phyloP scores from a whole-genome alignment of 2,113 vertebrate genomes.

The Gasterosteus aculeatus region DNA sequence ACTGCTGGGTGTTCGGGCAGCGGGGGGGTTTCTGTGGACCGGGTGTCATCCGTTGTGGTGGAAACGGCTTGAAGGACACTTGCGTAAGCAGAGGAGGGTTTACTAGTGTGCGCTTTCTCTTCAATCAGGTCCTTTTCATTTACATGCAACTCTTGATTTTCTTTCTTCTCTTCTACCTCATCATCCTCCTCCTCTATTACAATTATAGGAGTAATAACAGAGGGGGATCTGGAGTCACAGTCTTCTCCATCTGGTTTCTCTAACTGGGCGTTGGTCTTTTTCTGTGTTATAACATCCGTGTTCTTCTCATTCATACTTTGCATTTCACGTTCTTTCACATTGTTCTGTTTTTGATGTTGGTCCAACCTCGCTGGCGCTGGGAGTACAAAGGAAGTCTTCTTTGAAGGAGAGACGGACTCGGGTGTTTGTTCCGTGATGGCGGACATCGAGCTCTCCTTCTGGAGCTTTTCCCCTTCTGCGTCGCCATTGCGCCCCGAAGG shows the following conservation, averaged over 20 bases:
- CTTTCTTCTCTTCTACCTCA: constrained; percentile 44
- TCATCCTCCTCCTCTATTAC: constrained; percentile 59
- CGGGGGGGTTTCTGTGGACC: constrained; percentile 16
- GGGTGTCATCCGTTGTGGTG: constrained; percentile 23
- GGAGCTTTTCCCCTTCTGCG: constrained; percentile 75
- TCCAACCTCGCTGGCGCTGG: constrained; percentile 46
- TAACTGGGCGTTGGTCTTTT: constrained; percentile 55
- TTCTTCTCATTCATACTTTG: constrained; percentile 19
- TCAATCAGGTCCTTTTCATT: constrained; percentile 23
- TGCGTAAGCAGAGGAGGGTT: constrained; percentile 73
- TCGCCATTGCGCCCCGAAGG: constrained; percentile 78
- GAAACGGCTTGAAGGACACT: constrained; percentile 82
- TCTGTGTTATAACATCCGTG: constrained; percentile 20
- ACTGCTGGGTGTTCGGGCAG: constrained; percentile 77
- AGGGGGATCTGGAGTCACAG: constrained; percentile 30
- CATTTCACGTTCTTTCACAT: constrained; percentile 18
- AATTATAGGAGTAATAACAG: constrained; percentile 60
- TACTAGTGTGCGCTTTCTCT: constrained; percentile 20
- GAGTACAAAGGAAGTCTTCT: constrained; percentile 45
- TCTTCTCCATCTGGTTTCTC: constrained; percentile 23
- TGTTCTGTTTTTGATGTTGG: constrained; percentile 42
- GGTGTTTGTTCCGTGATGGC: constrained; percentile 80
- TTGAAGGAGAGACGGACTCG: constrained; percentile 62
- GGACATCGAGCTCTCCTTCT: constrained; percentile 88
- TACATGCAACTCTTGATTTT: constrained; percentile 18